These are phyloP conservation scores for Rhyacophila evoluta DNA, from an alignment of 2,888 invertebrate genomes.

Conservation along the genomic window DNA sequence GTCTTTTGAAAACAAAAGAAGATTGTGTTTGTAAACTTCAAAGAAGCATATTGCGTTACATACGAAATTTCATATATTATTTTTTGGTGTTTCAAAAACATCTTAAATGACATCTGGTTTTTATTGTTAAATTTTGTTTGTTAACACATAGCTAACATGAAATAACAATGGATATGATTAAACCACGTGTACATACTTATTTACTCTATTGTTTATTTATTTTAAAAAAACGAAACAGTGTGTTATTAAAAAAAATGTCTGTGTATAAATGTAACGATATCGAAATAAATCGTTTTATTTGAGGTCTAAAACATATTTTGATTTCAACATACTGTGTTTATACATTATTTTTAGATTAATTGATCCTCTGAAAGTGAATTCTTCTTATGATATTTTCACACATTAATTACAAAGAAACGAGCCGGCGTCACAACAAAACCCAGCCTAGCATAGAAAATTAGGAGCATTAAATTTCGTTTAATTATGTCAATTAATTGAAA, in stretches of 20 bases:
- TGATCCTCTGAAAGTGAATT: background rate
- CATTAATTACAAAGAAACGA: background rate
- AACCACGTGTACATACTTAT: background rate
- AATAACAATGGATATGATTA: background rate
- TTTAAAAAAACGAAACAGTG: background rate
- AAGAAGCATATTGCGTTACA: background rate
- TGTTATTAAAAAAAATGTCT: background rate
- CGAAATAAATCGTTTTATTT: no score
- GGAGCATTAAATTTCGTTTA: background rate
- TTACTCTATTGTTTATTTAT: background rate
- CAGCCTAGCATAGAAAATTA: background rate
- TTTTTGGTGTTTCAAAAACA: background rate
- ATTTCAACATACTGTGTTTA: no score
- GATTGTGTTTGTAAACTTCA: background rate
- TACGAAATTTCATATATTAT: background rate
- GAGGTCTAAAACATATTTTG: no score
- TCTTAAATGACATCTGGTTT: background rate
- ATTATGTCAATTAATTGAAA: conserved; percentile 31
- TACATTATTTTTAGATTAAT: background rate
- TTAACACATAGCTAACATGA: background rate
- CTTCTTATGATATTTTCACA: background rate
- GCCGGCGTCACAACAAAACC: background rate
- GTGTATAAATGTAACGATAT: no score
- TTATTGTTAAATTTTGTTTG: background rate
- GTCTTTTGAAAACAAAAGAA: background rate